These are phyloP conservation scores for Tiliqua scincoides DNA, from an alignment of 2,113 vertebrate species.

Conservation along the genomic window DNA sequence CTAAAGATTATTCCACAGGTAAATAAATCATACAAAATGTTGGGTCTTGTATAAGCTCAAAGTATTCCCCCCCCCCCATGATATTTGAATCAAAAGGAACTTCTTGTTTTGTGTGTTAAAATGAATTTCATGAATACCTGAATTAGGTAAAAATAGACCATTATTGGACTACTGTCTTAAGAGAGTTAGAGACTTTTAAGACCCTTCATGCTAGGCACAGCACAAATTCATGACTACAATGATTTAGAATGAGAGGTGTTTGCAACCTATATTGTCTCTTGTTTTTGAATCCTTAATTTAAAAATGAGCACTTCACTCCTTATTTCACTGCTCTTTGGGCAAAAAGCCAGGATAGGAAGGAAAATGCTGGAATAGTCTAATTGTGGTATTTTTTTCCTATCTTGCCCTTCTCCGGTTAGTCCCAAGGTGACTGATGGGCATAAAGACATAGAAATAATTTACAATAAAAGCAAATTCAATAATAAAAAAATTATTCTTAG, in stretches of 20 bases:
- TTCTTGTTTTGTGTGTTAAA: neutral
- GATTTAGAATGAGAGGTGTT: neutral
- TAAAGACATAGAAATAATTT: no score
- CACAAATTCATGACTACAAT: neutral
- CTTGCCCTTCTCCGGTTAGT: no score
- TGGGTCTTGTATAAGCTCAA: slow-evolving; percentile 6
- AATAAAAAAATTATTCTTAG: neutral
- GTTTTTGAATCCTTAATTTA: neutral
- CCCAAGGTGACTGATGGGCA: no score
- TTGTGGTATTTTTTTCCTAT: no score
- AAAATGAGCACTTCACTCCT: neutral
- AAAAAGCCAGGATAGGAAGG: neutral
- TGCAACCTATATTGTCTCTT: neutral
- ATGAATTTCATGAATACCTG: neutral
- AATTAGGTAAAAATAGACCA: neutral
- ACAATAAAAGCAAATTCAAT: no score
- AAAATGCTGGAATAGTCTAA: no score
- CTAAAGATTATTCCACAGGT: slow-evolving; percentile 50
- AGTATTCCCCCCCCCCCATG: neutral
- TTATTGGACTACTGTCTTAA: neutral
- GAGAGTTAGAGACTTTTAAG: neutral
- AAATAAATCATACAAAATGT: slow-evolving; percentile 31
- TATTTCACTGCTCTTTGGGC: neutral
- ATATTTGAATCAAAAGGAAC: neutral
- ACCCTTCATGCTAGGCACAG: neutral